A percentile compares a stretch with the other conserved stretches of the same genome.
Conservation (phyloP, 1,140 invertebrate species). For the Asobara japonica region DNA sequence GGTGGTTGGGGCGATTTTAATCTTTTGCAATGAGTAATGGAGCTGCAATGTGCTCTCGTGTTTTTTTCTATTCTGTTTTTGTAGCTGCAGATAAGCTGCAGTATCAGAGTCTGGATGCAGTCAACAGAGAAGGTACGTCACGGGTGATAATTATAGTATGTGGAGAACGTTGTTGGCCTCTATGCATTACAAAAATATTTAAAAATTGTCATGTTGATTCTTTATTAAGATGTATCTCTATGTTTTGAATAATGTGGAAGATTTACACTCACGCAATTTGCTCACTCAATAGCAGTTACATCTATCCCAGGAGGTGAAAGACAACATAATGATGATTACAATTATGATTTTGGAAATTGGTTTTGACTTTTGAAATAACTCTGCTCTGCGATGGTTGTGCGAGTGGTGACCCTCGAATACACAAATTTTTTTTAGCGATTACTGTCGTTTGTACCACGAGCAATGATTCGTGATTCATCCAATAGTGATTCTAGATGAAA, state of each 20-base stretch:
- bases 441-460: slow-evolving; percentile 54
- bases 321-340: slow-evolving; percentile 15
- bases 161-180: slow-evolving; percentile 7
- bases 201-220: not conserved
- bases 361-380: slow-evolving; percentile 62
- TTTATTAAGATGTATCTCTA: not conserved
- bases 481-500: slow-evolving; percentile 34
- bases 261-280: slow-evolving; percentile 7
- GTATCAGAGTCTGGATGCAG: slow-evolving; percentile 73
- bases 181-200: not conserved
- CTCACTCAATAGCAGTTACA: slow-evolving; percentile 9
- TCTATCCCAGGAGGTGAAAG: slow-evolving; percentile 1
- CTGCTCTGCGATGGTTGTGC: slow-evolving; percentile 66
- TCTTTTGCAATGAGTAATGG: no score
- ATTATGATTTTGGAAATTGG: slow-evolving; percentile 10
- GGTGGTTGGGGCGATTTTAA: no score
- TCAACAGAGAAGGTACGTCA: slow-evolving; percentile 72
- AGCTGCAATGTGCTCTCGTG: slow-evolving; percentile 47
- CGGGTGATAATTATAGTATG: slow-evolving; percentile 1
- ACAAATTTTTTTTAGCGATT: slow-evolving; percentile 44
- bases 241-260: not conserved
- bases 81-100: slow-evolving; percentile 70
- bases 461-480: slow-evolving; percentile 50
- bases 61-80: slow-evolving; percentile 63
- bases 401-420: slow-evolving; percentile 61